Percentiles rank a stretch among this genome's conserved stretches.
Conservation (phyloP, 2,797 vertebrate species). For the Dendrocincla fuliginosa region DNA sequence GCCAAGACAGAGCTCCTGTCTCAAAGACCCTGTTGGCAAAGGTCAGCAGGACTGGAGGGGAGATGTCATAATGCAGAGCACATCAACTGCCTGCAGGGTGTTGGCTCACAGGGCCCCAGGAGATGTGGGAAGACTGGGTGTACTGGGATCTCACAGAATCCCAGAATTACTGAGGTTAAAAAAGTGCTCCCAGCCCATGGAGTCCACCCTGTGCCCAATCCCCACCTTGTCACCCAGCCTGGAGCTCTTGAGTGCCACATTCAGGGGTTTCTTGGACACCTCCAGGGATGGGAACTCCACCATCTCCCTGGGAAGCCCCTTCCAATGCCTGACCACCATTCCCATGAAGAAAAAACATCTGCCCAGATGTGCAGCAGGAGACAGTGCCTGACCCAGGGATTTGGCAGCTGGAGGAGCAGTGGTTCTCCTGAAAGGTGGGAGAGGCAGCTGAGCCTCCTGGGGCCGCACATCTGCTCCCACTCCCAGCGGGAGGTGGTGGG, state of each 20-base stretch:
- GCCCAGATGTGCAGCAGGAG: not conserved
- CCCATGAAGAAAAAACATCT: not conserved
- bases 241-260: not conserved
- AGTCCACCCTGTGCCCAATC: fast-evolving
- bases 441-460: not conserved
- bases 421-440: fast-evolving
- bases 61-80: fast-evolving
- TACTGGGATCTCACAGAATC: not conserved
- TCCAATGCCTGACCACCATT: not conserved
- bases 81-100: fast-evolving
- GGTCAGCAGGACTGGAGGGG: not conserved
- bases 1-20: not conserved
- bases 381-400: fast-evolving
- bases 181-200: not conserved
- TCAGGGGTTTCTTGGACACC: not conserved
- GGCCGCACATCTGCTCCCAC: not conserved
- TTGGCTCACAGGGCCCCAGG: not conserved
- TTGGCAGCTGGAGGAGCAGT: fast-evolving
- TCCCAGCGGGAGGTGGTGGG: not conserved
- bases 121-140: not conserved
- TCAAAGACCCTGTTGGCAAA: not conserved
- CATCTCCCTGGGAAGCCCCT: not conserved
- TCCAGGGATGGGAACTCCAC: not conserved
- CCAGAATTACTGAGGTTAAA: fast-evolving
- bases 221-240: not conserved